These are phyloP conservation scores for Aethes cnicana DNA, from an alignment of 2,888 invertebrate species.

Conservation along the genomic window DNA sequence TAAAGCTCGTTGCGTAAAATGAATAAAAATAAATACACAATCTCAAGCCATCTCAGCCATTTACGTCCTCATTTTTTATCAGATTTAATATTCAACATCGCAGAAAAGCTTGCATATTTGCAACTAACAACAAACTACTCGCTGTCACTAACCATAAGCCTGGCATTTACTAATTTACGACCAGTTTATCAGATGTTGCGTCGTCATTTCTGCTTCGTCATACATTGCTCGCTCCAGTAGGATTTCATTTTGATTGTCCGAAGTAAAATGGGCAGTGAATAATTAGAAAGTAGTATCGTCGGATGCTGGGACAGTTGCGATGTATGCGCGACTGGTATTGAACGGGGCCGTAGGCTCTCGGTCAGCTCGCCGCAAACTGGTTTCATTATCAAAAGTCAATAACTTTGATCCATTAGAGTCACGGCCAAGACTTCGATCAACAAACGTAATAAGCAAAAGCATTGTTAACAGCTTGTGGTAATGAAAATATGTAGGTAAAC, in stretches of 20 bases:
- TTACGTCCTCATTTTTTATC: neutral
- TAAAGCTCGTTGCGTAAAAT: too few relatives aligned
- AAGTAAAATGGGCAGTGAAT: slow-evolving; percentile 56
- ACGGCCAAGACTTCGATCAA: slow-evolving; percentile 67
- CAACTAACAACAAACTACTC: slow-evolving; percentile 14
- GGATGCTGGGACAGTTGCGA: slow-evolving; percentile 40
- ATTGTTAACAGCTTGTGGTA: slow-evolving; percentile 22
- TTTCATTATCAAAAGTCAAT: slow-evolving; percentile 83
- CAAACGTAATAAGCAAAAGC: slow-evolving; percentile 57
- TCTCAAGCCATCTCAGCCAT: too few relatives aligned
- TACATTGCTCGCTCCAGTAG: slow-evolving; percentile 52
- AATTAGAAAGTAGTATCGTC: slow-evolving; percentile 39
- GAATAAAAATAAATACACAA: too few relatives aligned
- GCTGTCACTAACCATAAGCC: slow-evolving; percentile 61
- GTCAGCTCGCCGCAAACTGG: slow-evolving; percentile 76
- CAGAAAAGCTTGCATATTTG: slow-evolving; percentile 18
- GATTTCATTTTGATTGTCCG: slow-evolving; percentile 17
- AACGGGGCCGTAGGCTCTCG: slow-evolving; percentile 75
- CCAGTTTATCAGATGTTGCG: slow-evolving; percentile 34
- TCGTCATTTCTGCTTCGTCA: slow-evolving; percentile 33
- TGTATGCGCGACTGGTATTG: slow-evolving; percentile 65
- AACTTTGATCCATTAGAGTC: slow-evolving; percentile 81
- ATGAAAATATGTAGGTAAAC: neutral
- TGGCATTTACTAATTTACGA: slow-evolving; percentile 44
- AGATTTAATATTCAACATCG: neutral